These are phyloP conservation scores for Dendroctonus valens DNA, from an alignment of 1,140 invertebrate genomes.

Conservation along the genomic window DNA sequence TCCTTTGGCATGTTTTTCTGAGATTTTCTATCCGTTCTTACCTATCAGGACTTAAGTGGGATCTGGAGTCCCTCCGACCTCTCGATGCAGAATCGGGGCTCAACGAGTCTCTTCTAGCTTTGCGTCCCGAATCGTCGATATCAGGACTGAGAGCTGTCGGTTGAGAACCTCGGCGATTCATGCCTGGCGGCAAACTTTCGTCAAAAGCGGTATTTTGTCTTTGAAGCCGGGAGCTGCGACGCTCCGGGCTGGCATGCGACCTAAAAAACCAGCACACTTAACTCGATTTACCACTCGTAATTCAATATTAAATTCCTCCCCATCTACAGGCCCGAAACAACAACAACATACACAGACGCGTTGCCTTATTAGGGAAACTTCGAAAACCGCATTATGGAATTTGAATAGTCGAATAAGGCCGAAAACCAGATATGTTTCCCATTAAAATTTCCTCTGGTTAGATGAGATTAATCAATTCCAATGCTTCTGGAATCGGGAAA, in stretches of 20 bases:
- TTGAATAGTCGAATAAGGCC: no score
- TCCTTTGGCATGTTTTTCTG: no score
- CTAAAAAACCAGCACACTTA: slow-evolving; percentile 37
- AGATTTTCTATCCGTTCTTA: neutral
- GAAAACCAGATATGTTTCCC: no score
- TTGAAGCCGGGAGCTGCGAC: slow-evolving; percentile 70
- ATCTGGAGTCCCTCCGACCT: slow-evolving; percentile 70
- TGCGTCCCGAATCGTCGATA: slow-evolving; percentile 61
- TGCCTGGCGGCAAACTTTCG: slow-evolving; percentile 70
- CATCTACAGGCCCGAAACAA: no score
- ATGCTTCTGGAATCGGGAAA: no score
- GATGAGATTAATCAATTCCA: no score
- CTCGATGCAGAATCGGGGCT: slow-evolving; percentile 81
- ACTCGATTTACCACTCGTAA: neutral
- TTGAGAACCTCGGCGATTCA: slow-evolving; percentile 66
- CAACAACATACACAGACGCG: no score
- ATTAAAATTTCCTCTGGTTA: no score
- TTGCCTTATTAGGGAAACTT: no score
- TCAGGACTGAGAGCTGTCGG: slow-evolving; percentile 81
- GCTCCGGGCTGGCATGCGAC: slow-evolving; percentile 62
- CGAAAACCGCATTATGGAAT: no score
- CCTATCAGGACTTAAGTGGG: slow-evolving; percentile 77
- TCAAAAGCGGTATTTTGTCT: slow-evolving; percentile 86
- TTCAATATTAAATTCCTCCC: no score
- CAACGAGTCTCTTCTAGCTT: slow-evolving; percentile 77